Evolutionary conservation across 1,140 invertebrate species (phyloP).

Genomic region (Euglossa dilemma): DNA sequence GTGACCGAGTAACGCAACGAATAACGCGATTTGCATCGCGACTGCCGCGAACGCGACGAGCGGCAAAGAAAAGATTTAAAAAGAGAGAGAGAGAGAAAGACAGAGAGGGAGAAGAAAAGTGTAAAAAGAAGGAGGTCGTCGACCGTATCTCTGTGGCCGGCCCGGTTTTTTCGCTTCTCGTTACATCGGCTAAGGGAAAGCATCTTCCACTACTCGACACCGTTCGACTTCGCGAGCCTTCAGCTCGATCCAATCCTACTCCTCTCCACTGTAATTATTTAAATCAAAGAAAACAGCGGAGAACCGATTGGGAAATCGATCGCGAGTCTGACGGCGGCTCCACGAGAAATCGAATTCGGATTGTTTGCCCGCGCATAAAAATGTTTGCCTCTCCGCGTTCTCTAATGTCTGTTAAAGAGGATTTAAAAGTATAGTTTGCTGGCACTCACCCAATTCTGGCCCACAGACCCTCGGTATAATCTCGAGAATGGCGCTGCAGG

Average conservation of each 20-base stretch:
- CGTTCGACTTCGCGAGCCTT: constrained; percentile 6
- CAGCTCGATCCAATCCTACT: constrained; percentile 20
- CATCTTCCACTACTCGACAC: constrained; percentile 5
- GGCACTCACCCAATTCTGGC: constrained; percentile 90
- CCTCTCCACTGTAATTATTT: constrained; percentile 36
- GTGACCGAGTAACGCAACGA: background rate
- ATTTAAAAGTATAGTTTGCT: background rate
- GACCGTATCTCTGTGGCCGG: constrained; percentile 31
- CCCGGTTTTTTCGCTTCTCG: constrained; percentile 26
- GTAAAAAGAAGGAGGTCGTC: constrained; percentile 39
- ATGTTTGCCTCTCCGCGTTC: background rate
- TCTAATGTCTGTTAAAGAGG: background rate
- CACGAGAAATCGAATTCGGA: background rate
- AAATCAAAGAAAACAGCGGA: constrained; percentile 11
- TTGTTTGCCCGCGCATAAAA: background rate
- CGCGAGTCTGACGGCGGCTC: background rate
- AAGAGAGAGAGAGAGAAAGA: background rate
- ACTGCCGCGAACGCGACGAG: background rate
- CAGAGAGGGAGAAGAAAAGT: background rate
- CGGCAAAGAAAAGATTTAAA: too few species aligned
- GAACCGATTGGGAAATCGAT: background rate
- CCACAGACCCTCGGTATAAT: constrained; percentile 94
- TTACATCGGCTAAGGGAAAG: constrained; percentile 27
- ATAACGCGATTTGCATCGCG: constrained; percentile 15
- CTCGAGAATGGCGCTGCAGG: constrained; percentile 93